A percentile compares a stretch with the other conserved stretches of the same genome.
These are phyloP conservation scores for Trichoplusia ni DNA, from an alignment of 1,140 invertebrate genomes.

Conservation along the genomic window DNA sequence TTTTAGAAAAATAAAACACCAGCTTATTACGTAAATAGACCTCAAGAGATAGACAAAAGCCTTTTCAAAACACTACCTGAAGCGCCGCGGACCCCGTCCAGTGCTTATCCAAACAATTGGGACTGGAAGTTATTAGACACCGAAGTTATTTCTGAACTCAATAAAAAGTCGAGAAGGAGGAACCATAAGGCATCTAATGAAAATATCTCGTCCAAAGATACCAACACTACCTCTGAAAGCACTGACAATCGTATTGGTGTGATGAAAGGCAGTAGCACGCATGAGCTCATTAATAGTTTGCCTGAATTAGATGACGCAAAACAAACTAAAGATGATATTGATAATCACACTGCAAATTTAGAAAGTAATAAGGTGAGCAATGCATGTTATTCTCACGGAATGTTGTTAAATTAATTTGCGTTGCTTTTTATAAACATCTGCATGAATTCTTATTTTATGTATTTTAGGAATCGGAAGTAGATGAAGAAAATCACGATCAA, in stretches of 20 bases:
- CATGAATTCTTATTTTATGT: slow-evolving; percentile 73
- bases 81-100: slow-evolving; percentile 87
- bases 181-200: slow-evolving; percentile 72
- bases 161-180: slow-evolving; percentile 71
- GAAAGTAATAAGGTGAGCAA: slow-evolving; percentile 61
- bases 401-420: slow-evolving; percentile 67
- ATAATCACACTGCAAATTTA: slow-evolving; percentile 36
- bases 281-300: slow-evolving; percentile 70
- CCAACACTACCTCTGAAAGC: slow-evolving; percentile 65
- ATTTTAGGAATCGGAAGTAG: slow-evolving; percentile 66
- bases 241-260: slow-evolving; percentile 53
- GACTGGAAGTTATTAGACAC: slow-evolving; percentile 87
- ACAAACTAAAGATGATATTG: slow-evolving; percentile 34
- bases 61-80: slow-evolving; percentile 88
- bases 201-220: slow-evolving; percentile 73
- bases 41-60: slow-evolving; percentile 87
- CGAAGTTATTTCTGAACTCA: slow-evolving; percentile 70
- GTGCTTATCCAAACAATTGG: slow-evolving; percentile 85
- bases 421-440: slow-evolving; percentile 73
- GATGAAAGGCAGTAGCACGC: slow-evolving; percentile 75
- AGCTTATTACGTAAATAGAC: slow-evolving; percentile 89
- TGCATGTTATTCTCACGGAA: slow-evolving; percentile 58
- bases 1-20: slow-evolving; percentile 91
- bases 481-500: slow-evolving; percentile 34
- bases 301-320: slow-evolving; percentile 73